Evolutionary conservation across 2,113 vertebrate genomes (phyloP).

Genomic region (Tachuris rubrigastra): DNA sequence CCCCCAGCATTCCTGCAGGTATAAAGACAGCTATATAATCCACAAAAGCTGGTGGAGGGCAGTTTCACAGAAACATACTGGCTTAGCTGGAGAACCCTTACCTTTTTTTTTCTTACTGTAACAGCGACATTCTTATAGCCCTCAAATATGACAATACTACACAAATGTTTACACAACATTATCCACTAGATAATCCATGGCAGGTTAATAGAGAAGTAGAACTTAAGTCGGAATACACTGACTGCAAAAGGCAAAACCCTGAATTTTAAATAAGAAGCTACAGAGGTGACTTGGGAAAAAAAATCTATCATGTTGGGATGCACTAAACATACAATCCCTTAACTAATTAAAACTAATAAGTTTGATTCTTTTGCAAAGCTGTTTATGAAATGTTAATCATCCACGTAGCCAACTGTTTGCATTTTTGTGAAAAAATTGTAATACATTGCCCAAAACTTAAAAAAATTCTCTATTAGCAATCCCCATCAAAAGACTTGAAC

Average conservation of each 20-base stretch:
- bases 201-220: not conserved
- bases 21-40: not conserved
- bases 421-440: not conserved
- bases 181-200: not conserved
- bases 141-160: not conserved
- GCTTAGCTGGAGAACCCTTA: not conserved
- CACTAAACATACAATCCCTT: not conserved
- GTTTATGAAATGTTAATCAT: constrained; percentile 4
- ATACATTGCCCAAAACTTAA: not conserved
- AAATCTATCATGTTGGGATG: not conserved
- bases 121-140: not conserved
- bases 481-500: constrained; percentile 32
- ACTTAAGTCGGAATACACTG: not conserved
- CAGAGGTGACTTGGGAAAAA: not conserved
- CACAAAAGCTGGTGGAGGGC: not conserved
- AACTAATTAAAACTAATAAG: not conserved
- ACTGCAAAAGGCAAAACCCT: not conserved
- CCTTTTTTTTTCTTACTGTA: not conserved
- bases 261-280: not conserved
- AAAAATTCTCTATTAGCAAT: not conserved
- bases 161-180: not conserved
- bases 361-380: not conserved
- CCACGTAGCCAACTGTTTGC: not conserved
- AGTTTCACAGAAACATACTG: not conserved
- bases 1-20: not conserved